A percentile compares a stretch with the other conserved stretches of the same genome.
Evolutionary conservation across 2,888 invertebrate genomes (phyloP).

Genomic region (Drosophila robusta): DNA sequence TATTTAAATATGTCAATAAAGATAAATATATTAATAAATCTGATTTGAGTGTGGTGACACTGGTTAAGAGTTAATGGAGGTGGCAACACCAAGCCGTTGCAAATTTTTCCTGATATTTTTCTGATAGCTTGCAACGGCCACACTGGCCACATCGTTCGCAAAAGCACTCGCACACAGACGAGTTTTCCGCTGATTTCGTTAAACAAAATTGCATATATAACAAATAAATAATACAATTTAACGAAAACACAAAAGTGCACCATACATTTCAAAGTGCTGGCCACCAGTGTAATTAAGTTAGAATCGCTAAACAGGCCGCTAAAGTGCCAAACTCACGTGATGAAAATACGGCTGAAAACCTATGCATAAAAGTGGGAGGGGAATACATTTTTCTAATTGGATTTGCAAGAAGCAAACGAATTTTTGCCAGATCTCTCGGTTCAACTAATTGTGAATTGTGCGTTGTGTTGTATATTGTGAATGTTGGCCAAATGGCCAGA

Average conservation of each 20-base stretch:
- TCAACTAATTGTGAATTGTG: constrained; percentile 21
- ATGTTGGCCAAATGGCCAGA: constrained; percentile 12
- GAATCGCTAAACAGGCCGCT: constrained; percentile 2
- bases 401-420: constrained; percentile 42
- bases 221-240: constrained; percentile 58
- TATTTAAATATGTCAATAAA: constrained; percentile 1
- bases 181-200: constrained; percentile 64
- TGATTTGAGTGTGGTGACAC: constrained; percentile 10
- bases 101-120: constrained; percentile 20
- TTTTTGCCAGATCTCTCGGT: background rate
- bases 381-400: constrained; percentile 70
- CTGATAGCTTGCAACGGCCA: background rate
- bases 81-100: constrained; percentile 23
- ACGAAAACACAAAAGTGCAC: constrained; percentile 38
- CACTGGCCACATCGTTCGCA: constrained; percentile 46
- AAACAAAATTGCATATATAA: constrained; percentile 59
- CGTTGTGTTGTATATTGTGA: background rate
- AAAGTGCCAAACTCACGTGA: constrained; percentile 70
- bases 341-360: constrained; percentile 67
- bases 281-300: constrained; percentile 36
- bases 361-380: constrained; percentile 59
- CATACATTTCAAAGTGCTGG: constrained; percentile 37
- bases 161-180: constrained; percentile 55
- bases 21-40: background rate
- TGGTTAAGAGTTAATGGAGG: background rate